These are phyloP conservation scores for Geodia barretti DNA, from an alignment of 37 sponge, comb jelly and placozoan genomes.

Conservation along the genomic window DNA sequence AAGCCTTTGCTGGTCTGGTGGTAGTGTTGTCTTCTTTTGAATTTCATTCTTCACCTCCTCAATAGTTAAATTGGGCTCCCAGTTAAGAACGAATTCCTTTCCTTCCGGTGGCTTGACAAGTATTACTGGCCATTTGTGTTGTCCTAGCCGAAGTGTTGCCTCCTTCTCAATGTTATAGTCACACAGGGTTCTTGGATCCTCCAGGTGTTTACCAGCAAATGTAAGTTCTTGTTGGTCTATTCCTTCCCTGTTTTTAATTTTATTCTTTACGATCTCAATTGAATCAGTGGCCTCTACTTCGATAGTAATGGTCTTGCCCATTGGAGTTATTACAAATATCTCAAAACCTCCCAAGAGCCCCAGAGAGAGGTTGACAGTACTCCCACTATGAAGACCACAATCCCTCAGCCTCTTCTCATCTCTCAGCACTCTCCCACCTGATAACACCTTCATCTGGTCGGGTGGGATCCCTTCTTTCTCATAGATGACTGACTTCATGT, in stretches of 20 bases:
- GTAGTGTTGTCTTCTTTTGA: background rate
- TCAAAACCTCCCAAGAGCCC: slow-evolving; percentile 41
- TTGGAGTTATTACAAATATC: slow-evolving; percentile 64
- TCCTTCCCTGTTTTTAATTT: slow-evolving; percentile 99
- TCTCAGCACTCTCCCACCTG: background rate
- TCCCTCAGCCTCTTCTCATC: background rate
- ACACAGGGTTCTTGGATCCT: slow-evolving; percentile 95
- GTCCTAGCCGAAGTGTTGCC: slow-evolving; percentile 92
- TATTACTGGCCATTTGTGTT: background rate
- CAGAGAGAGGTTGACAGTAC: background rate
- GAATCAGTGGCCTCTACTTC: slow-evolving; percentile 97
- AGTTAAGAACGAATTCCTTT: background rate
- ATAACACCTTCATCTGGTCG: background rate
- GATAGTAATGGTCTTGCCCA: slow-evolving; percentile 93
- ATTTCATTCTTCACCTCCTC: background rate
- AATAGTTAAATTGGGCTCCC: background rate
- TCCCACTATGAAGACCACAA: background rate
- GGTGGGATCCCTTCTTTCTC: background rate
- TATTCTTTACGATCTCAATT: slow-evolving; percentile 95
- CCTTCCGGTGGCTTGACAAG: background rate
- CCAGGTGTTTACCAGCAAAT: slow-evolving; percentile 98
- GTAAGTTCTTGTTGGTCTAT: slow-evolving; percentile 97
- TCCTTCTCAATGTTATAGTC: slow-evolving; percentile 99
- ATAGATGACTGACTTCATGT: background rate
- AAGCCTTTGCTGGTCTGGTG: background rate